Conservation (phyloP, 2,797 vertebrate genomes). For the Myiotriccus ornatus region DNA sequence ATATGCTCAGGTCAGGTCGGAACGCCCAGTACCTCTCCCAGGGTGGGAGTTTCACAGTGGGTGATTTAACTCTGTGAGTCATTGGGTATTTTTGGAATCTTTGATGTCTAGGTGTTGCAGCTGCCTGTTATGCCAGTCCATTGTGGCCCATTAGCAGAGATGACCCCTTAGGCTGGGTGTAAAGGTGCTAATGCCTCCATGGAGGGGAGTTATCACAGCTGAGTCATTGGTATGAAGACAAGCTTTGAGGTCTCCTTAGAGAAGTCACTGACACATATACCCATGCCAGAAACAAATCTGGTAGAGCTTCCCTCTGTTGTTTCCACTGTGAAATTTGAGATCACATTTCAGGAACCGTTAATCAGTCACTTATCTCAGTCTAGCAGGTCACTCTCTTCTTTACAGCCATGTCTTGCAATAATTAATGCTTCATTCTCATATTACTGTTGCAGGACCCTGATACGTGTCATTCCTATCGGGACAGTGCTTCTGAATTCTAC, state of each 20-base stretch:
- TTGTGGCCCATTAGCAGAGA: too few species aligned
- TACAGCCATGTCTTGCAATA: background rate
- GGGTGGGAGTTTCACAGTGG: too few species aligned
- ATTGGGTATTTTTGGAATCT: too few species aligned
- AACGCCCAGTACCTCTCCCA: too few species aligned
- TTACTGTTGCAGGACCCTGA: background rate
- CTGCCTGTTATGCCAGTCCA: too few species aligned
- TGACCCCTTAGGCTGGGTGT: too few species aligned
- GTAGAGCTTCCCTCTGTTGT: background rate
- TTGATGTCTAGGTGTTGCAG: too few species aligned
- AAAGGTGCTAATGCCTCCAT: too few species aligned
- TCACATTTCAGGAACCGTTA: background rate
- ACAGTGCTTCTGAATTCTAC: background rate
- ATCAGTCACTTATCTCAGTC: background rate
- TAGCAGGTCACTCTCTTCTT: background rate
- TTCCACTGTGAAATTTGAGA: conserved; percentile 3
- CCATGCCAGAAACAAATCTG: background rate
- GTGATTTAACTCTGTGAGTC: too few species aligned
- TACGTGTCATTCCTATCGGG: background rate
- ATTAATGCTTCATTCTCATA: background rate
- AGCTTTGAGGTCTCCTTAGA: background rate
- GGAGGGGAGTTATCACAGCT: too few species aligned
- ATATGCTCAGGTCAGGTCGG: too few species aligned
- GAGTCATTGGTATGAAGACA: too few species aligned
- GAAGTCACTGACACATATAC: background rate